Base-by-base conservation (phyloP, 2,888 invertebrate species). In the Trichopria drosophilae region DNA sequence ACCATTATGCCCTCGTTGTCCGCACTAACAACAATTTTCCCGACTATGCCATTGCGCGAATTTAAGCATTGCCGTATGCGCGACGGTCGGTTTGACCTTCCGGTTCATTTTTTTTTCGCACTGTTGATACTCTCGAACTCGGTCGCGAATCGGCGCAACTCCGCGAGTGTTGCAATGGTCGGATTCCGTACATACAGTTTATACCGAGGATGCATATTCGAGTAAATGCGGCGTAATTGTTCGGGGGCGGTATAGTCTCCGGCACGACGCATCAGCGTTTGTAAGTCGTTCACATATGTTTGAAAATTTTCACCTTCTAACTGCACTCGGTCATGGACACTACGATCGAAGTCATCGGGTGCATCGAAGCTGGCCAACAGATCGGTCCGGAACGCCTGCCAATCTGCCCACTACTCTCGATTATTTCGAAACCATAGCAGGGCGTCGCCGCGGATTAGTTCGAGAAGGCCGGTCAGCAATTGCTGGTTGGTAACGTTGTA, bases 381-480 rank as follows among this genome's bases (percentile, higher is more conserved):
- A 12, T 32, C 23, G 1, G 9, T 5, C 10, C 3, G 6, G 15
- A 48, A 48, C 1, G 12, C 26, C 3, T 24, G 20, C 41, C 41
- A 35, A 1, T 29, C 29, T 1, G 12, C 9, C 10, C 23, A 35
- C 2, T 4, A 5, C 2, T 13, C 20, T 13, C 18, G 15, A 13
- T 48, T 34, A 13, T 48, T 48, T 4, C 41, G 41, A 18, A 29
- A 48, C 48, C 28, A 48, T 5, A 35, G n/a, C n/a, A n/a, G n/a
- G n/a, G n/a, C n/a, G n/a, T n/a, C n/a, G n/a, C n/a, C n/a, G n/a
- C n/a, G n/a, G 10, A 40, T 6, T 10, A 48, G 3, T 15, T 48
- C 26, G 15, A 41, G 48, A 3, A 40, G 10, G 16, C 22, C 10
- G 2, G 4, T 13, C 2, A 48, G 28, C 1, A 41, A 10, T 22